A percentile compares a stretch with the other conserved stretches of the same genome.
phyloP scores from a whole-genome alignment of 2,113 vertebrate species.

The Carassius auratus region DNA sequence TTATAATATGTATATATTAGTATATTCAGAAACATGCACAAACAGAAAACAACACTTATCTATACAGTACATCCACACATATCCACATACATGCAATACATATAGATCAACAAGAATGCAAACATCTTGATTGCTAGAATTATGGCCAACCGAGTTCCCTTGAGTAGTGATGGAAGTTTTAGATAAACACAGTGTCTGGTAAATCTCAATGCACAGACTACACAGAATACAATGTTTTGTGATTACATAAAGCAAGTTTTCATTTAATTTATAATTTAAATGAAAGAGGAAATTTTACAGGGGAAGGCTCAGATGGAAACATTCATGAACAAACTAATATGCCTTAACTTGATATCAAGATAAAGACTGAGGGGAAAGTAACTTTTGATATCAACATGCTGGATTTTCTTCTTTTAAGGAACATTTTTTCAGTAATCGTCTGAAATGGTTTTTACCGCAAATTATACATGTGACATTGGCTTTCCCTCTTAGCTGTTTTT shows the following conservation, averaged over 20 bases:
- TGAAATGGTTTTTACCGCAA: not conserved
- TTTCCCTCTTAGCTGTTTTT: not conserved
- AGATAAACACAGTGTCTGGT: not conserved
- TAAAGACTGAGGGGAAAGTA: not conserved
- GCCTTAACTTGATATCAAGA: slow-evolving; percentile 9
- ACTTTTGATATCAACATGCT: not conserved
- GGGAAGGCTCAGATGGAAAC: not conserved
- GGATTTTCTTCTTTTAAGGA: not conserved
- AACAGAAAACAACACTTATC: not conserved
- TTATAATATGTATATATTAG: too few species aligned
- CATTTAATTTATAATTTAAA: slow-evolving; percentile 2
- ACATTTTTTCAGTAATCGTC: not conserved
- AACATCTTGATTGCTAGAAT: not conserved
- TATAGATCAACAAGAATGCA: too few species aligned
- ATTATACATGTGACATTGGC: not conserved
- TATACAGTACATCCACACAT: not conserved
- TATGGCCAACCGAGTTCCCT: not conserved
- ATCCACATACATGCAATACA: not conserved
- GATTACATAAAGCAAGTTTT: not conserved
- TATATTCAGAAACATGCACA: too few species aligned
- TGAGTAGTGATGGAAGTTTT: not conserved
- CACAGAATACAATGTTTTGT: not conserved
- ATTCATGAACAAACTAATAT: not conserved
- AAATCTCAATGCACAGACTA: not conserved
- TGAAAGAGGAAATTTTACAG: not conserved